These are phyloP conservation scores for Oscheius myriophilus DNA, from an alignment of 2,888 invertebrate species.

Conservation along the genomic window DNA sequence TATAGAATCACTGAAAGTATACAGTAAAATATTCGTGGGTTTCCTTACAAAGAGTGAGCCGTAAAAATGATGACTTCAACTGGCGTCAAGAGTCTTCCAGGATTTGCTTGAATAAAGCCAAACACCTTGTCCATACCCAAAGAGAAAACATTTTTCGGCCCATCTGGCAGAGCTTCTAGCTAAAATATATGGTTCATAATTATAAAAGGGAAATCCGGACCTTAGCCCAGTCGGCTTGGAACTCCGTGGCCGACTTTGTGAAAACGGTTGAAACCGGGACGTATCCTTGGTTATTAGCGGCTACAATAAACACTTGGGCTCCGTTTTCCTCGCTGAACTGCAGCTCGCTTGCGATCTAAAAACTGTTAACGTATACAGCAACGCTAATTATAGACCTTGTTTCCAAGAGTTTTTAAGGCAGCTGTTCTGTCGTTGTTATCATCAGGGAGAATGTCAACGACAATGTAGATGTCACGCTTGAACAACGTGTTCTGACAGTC, in stretches of 20 bases:
- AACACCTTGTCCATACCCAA: constrained; percentile 2
- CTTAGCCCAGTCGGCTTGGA: neutral
- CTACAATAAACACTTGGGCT: neutral
- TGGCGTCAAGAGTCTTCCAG: neutral
- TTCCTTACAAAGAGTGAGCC: constrained; percentile 2
- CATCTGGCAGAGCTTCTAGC: too few species aligned
- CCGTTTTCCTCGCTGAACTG: too few species aligned
- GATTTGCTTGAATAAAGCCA: neutral
- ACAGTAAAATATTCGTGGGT: neutral
- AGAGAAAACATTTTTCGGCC: neutral
- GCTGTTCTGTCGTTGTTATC: too few species aligned
- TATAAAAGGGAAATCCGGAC: too few species aligned
- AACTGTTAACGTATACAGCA: too few species aligned
- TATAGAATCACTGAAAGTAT: neutral
- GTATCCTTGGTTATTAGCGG: neutral
- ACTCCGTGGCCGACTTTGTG: neutral
- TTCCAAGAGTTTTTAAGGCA: too few species aligned
- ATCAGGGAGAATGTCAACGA: too few species aligned
- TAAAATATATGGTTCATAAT: too few species aligned
- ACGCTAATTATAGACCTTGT: too few species aligned
- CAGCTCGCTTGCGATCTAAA: too few species aligned
- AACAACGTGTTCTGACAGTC: too few species aligned
- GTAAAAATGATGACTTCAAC: constrained; percentile 8
- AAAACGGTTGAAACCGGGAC: neutral
- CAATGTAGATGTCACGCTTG: too few species aligned